phyloP scores from a whole-genome alignment of 2,113 vertebrate genomes.

The Eudyptes chrysolophus region DNA sequence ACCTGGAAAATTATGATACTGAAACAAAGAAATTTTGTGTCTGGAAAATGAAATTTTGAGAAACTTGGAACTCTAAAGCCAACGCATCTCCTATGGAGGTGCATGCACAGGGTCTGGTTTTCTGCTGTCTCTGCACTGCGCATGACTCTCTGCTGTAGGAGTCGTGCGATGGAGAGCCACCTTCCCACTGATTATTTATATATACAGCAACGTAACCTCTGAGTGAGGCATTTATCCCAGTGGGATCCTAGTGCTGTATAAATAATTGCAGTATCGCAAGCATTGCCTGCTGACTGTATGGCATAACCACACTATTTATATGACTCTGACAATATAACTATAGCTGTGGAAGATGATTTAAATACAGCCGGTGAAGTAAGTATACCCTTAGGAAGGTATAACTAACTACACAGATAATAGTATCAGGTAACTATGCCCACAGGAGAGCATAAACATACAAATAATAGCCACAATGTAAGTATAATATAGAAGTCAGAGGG shows the following conservation, averaged over 20 bases:
- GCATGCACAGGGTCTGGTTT: not conserved
- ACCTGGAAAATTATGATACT: not conserved
- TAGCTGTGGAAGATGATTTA: not conserved
- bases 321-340: conserved; percentile 5
- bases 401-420: conserved; percentile 33
- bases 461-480: conserved; percentile 20
- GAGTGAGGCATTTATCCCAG: not conserved
- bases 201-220: not conserved
- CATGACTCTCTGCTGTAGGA: not conserved
- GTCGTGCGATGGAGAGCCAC: accelerated
- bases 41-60: not conserved
- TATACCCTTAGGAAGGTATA: conserved; percentile 26
- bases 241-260: not conserved
- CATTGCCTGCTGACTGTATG: not conserved
- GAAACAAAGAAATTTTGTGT: not conserved
- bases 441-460: conserved; percentile 44
- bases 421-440: conserved; percentile 14
- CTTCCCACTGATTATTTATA: not conserved
- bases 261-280: conserved; percentile 1
- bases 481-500: conserved; percentile 1
- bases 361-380: not conserved
- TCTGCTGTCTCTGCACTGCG: not conserved
- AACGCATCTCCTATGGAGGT: not conserved
- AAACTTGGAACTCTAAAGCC: not conserved
- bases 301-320: not conserved